These are phyloP conservation scores for Propsilocerus akamusi DNA, from an alignment of 1,140 invertebrate species.

Conservation along the genomic window DNA sequence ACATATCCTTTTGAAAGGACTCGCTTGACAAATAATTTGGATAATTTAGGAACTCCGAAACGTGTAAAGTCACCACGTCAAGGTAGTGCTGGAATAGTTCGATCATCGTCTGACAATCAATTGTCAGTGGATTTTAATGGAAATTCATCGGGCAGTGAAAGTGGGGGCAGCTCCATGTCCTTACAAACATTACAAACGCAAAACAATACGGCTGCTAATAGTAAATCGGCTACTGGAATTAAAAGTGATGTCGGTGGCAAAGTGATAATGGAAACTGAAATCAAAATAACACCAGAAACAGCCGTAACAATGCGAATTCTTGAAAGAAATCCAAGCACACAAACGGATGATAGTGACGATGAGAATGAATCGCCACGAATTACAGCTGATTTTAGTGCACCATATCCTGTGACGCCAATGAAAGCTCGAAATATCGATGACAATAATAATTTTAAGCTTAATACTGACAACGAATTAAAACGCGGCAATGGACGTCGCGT, in stretches of 20 bases:
- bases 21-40: background rate
- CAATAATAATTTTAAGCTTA: too few relatives aligned
- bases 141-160: background rate
- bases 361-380: slow-evolving; percentile 9
- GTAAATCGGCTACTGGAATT: background rate
- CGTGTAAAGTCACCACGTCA: background rate
- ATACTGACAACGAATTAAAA: slow-evolving; percentile 11
- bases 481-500: slow-evolving; percentile 31
- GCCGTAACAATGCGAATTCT: slow-evolving; percentile 63
- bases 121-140: background rate
- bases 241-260: slow-evolving; percentile 23
- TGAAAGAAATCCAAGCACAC: slow-evolving; percentile 37
- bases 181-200: slow-evolving; percentile 1
- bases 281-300: slow-evolving; percentile 54
- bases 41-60: background rate
- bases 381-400: background rate
- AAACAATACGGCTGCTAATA: background rate
- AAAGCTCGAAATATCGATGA: slow-evolving; percentile 18
- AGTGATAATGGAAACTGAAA: slow-evolving; percentile 61
- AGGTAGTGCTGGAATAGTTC: background rate
- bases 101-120: background rate
- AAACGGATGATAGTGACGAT: slow-evolving; percentile 16
- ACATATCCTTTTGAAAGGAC: background rate
- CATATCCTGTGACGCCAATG: slow-evolving; percentile 9
- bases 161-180: background rate